Evolutionary conservation across 2,113 vertebrate genomes (phyloP).

Genomic region (Ailurus styani): DNA sequence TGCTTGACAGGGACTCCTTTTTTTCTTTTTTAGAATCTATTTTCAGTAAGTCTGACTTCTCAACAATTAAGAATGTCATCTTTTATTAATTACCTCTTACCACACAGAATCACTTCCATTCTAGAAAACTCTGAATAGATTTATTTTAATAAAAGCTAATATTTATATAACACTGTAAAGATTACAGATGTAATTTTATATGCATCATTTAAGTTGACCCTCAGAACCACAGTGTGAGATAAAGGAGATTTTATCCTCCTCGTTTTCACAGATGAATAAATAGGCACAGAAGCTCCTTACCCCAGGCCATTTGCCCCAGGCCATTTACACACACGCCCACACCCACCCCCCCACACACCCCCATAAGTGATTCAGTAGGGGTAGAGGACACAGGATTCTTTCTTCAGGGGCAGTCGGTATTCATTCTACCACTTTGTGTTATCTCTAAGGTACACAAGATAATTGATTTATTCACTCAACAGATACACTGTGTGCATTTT

Average conservation of each 20-base stretch:
- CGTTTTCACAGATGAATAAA: background rate
- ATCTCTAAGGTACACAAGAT: background rate
- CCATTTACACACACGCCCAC: no score
- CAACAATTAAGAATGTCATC: constrained; percentile 22
- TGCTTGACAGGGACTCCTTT: background rate
- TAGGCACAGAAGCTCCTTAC: background rate
- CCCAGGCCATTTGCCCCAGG: background rate
- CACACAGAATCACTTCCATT: background rate
- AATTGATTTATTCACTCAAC: background rate
- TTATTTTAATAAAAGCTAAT: background rate
- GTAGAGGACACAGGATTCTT: background rate
- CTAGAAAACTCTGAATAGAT: constrained; percentile 21
- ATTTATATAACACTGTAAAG: background rate
- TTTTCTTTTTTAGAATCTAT: background rate
- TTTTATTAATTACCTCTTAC: constrained; percentile 33
- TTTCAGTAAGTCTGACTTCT: constrained; percentile 31
- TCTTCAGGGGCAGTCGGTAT: background rate
- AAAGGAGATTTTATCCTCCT: background rate
- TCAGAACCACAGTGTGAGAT: background rate
- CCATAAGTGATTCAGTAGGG: background rate
- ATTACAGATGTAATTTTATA: background rate
- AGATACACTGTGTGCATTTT: background rate
- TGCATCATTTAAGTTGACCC: background rate
- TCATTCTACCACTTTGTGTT: background rate
- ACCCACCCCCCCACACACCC: no score